Evolutionary conservation across 2,888 invertebrate genomes (phyloP).

Genomic region (Stenotaenia linearis): DNA sequence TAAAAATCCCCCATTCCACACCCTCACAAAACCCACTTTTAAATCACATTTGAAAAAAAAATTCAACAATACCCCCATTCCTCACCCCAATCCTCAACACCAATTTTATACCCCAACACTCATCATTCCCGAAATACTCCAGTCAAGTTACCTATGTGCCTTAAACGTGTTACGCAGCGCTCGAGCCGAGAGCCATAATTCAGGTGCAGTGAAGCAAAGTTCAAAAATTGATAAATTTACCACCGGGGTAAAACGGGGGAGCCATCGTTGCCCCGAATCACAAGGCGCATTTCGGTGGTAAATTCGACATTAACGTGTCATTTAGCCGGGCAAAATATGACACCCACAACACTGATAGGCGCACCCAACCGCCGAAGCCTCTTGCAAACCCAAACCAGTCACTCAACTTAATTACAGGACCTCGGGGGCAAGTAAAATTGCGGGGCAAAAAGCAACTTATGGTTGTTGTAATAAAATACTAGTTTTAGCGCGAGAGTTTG

Average conservation of each 20-base stretch:
- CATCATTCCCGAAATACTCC: not conserved
- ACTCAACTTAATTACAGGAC: slow-evolving; percentile 26
- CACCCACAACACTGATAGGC: slow-evolving; percentile 16
- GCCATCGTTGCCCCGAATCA: not conserved
- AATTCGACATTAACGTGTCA: slow-evolving; percentile 19
- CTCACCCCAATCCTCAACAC: not conserved
- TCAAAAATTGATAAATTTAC: slow-evolving; percentile 24
- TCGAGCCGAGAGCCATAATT: not conserved
- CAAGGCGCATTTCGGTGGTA: not conserved
- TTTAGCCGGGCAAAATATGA: slow-evolving; percentile 6
- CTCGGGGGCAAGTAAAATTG: slow-evolving; percentile 10
- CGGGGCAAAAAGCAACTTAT: not conserved
- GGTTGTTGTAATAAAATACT: not conserved
- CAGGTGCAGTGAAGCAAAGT: not conserved
- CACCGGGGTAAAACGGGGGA: not conserved
- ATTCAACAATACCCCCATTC: not conserved
- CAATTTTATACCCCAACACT: not conserved
- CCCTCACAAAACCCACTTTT: not conserved
- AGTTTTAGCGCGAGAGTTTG: not conserved
- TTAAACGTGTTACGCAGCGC: not conserved
- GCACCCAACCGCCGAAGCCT: not conserved
- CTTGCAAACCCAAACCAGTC: not conserved
- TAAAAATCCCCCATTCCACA: no score
- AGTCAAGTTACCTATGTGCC: not conserved
- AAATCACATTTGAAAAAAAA: not conserved